phyloP scores from a whole-genome alignment of 2,888 invertebrate species.

The Herminia tarsipennalis region DNA sequence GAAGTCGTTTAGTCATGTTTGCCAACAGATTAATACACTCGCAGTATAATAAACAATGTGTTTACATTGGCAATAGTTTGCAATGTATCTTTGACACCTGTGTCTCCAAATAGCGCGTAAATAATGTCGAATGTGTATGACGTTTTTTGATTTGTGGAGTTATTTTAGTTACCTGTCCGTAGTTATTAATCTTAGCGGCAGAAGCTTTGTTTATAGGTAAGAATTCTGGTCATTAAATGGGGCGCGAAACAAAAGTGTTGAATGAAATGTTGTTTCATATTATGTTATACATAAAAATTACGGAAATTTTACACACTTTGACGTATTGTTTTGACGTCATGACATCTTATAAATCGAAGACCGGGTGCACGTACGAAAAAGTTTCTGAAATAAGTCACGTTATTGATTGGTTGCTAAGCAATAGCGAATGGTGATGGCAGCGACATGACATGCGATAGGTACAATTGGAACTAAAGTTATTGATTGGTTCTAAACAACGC shows the following conservation, averaged over 20 bases:
- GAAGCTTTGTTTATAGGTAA: slow-evolving; percentile 9
- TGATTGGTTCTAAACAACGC: too few relatives aligned
- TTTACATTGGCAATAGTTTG: slow-evolving; percentile 49
- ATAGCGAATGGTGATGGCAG: too few relatives aligned
- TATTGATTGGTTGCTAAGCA: too few relatives aligned
- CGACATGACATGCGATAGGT: too few relatives aligned
- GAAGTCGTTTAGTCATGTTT: slow-evolving; percentile 24
- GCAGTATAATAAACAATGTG: slow-evolving; percentile 39
- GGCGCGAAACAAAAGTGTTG: slow-evolving; percentile 15
- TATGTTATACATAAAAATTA: too few relatives aligned
- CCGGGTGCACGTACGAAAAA: too few relatives aligned
- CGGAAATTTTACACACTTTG: too few relatives aligned
- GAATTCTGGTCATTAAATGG: slow-evolving; percentile 3
- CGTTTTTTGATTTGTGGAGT: slow-evolving; percentile 34
- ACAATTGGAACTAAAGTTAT: too few relatives aligned
- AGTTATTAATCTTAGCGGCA: background rate
- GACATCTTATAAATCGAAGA: too few relatives aligned
- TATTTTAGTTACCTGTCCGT: slow-evolving; percentile 32
- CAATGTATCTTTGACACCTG: slow-evolving; percentile 56
- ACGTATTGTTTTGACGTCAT: too few relatives aligned
- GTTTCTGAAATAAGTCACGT: too few relatives aligned
- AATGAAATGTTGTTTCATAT: slow-evolving; percentile 1
- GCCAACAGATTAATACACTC: slow-evolving; percentile 45
- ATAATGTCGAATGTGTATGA: slow-evolving; percentile 34
- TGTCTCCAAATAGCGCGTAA: slow-evolving; percentile 43